A percentile compares a stretch with the other conserved stretches of the same genome.
phyloP scores from a whole-genome alignment of 2,797 vertebrate species.

The Erithacus rubecula region DNA sequence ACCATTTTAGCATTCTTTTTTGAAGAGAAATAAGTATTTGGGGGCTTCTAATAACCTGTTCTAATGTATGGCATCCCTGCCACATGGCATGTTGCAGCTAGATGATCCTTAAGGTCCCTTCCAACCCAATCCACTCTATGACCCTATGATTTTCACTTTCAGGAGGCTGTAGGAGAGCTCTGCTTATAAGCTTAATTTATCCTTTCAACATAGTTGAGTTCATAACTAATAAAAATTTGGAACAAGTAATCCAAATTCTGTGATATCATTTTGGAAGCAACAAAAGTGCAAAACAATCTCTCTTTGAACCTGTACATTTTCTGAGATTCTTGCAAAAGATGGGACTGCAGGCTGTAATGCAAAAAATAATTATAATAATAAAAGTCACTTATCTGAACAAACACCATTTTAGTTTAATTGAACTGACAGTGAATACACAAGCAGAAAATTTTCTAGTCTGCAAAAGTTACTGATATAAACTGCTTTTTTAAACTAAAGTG shows the following conservation, averaged over 20 bases:
- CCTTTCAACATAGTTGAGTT: constrained; percentile 34
- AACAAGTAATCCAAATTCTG: not conserved
- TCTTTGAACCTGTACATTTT: not conserved
- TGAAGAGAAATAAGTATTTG: not conserved
- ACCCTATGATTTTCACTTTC: not conserved
- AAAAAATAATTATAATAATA: not conserved
- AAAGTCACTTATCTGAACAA: not conserved
- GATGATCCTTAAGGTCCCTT: not conserved
- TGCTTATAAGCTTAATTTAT: constrained; percentile 23
- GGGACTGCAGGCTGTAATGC: not conserved
- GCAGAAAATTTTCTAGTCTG: not conserved
- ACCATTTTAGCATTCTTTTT: not conserved
- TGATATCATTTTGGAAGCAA: not conserved
- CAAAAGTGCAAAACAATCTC: not conserved
- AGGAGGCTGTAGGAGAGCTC: not conserved
- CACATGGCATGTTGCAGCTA: not conserved
- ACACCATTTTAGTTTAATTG: not conserved
- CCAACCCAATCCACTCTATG: not conserved
- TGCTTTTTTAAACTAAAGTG: not conserved
- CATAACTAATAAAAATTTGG: constrained; percentile 42
- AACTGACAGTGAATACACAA: not conserved
- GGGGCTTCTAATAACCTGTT: not conserved
- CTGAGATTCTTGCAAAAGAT: not conserved
- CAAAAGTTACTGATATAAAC: not conserved
- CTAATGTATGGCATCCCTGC: not conserved